Conservation (phyloP, 1,140 invertebrate genomes). For the Adelges cooleyi region DNA sequence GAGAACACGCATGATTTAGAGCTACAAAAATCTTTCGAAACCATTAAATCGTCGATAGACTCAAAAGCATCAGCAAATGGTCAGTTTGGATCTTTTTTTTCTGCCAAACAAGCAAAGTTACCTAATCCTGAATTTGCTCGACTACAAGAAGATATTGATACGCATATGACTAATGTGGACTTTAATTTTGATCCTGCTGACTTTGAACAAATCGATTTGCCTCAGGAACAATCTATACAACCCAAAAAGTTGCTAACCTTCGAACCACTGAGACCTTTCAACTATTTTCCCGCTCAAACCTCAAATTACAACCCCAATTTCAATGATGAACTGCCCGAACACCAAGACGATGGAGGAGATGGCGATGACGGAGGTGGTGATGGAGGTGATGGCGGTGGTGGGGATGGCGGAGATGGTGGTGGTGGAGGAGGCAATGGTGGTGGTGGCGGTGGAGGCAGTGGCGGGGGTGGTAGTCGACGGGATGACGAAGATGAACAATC, state of each 20-base stretch:
- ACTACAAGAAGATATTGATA: not conserved
- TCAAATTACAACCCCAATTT: not conserved
- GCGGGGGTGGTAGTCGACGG: not conserved
- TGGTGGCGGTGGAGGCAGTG: not conserved
- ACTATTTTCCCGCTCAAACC: not conserved
- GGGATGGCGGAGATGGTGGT: not conserved
- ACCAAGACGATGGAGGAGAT: conserved; percentile 14
- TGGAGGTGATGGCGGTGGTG: not conserved
- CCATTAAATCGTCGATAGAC: not conserved
- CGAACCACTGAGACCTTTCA: conserved; percentile 13
- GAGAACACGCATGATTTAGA: not conserved
- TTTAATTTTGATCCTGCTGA: not conserved
- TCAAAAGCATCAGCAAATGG: conserved; percentile 6
- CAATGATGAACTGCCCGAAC: not conserved
- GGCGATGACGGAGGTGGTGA: not conserved
- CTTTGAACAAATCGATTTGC: not conserved
- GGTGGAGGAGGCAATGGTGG: not conserved
- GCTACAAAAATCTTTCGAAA: not conserved
- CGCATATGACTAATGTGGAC: not conserved
- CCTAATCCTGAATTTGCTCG: not conserved
- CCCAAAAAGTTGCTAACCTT: not conserved
- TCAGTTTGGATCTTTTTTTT: not conserved
- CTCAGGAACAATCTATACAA: not conserved
- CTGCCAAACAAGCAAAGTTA: not conserved
- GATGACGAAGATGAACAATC: not conserved